Percentiles rank a stretch among this genome's conserved stretches.
Evolutionary conservation across 1,140 invertebrate genomes (phyloP).

Genomic region (Meloidogyne exigua): DNA sequence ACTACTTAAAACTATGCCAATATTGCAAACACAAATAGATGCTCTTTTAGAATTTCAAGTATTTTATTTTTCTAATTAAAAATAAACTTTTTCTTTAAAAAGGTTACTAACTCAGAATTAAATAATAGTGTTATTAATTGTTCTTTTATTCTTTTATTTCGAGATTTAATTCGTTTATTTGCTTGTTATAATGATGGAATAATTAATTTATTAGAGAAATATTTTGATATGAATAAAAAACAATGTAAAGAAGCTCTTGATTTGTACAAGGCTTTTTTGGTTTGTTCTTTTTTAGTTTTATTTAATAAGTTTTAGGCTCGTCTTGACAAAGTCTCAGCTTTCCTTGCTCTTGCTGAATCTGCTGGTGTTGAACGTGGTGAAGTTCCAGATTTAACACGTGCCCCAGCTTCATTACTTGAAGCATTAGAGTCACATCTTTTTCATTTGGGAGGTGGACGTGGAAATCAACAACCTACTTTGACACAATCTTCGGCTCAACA

Average conservation of each 20-base stretch:
- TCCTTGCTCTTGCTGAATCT: slow-evolving; percentile 93
- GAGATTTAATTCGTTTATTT: slow-evolving; percentile 96
- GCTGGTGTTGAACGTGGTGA: slow-evolving; percentile 98
- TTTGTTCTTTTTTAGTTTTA: slow-evolving; percentile 15
- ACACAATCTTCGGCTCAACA: slow-evolving; percentile 43
- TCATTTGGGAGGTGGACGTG: slow-evolving; percentile 73
- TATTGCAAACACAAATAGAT: slow-evolving; percentile 90
- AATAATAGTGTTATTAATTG: slow-evolving; percentile 97
- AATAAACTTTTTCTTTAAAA: slow-evolving; percentile 28
- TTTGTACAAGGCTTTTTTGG: slow-evolving; percentile 97
- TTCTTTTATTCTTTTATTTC: slow-evolving; percentile 94
- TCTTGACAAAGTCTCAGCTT: slow-evolving; percentile 97
- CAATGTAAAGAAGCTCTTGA: slow-evolving; percentile 90
- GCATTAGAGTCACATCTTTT: slow-evolving; percentile 92
- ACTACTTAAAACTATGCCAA: slow-evolving; percentile 89
- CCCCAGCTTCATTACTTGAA: slow-evolving; percentile 94
- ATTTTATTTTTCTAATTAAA: slow-evolving; percentile 19
- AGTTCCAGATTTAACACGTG: slow-evolving; percentile 95
- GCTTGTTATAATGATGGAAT: slow-evolving; percentile 99
- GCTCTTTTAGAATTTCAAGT: slow-evolving; percentile 91
- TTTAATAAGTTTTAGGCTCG: slow-evolving; percentile 67
- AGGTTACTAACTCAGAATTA: slow-evolving; percentile 88
- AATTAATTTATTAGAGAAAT: slow-evolving; percentile 97
- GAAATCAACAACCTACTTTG: slow-evolving; percentile 42
- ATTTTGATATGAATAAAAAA: slow-evolving; percentile 99